phyloP scores from a whole-genome alignment of 2,113 vertebrate genomes.

The Gavialis gangeticus region DNA sequence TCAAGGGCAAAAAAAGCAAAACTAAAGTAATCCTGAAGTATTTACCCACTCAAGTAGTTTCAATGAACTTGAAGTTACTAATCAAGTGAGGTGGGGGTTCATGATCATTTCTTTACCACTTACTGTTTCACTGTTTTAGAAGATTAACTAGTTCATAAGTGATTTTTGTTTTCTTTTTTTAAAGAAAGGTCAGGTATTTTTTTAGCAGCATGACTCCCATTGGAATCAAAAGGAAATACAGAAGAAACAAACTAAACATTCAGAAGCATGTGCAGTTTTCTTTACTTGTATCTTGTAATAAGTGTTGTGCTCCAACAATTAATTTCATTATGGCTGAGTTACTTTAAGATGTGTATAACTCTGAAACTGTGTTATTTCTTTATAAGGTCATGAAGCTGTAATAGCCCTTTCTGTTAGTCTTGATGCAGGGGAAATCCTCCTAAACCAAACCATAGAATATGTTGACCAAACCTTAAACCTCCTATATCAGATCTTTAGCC shows the following conservation, averaged over 20 bases:
- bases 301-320: neutral
- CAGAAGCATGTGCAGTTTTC: neutral
- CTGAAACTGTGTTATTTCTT: neutral
- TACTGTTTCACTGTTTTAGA: neutral
- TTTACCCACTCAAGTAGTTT: neutral
- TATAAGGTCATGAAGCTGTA: neutral
- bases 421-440: neutral
- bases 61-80: neutral
- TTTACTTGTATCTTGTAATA: neutral
- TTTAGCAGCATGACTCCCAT: neutral
- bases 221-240: neutral
- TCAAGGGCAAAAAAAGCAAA: neutral
- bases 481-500: neutral
- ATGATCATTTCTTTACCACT: neutral
- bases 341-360: neutral
- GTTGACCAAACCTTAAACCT: neutral
- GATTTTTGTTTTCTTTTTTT: neutral
- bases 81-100: fast-evolving
- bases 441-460: neutral
- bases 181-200: neutral
- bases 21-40: fast-evolving
- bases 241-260: neutral
- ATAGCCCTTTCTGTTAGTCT: neutral
- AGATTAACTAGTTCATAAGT: neutral
- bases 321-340: neutral